Conservation (phyloP, 92 coral and sea anemone genomes). For the Meandrina meandrites region DNA sequence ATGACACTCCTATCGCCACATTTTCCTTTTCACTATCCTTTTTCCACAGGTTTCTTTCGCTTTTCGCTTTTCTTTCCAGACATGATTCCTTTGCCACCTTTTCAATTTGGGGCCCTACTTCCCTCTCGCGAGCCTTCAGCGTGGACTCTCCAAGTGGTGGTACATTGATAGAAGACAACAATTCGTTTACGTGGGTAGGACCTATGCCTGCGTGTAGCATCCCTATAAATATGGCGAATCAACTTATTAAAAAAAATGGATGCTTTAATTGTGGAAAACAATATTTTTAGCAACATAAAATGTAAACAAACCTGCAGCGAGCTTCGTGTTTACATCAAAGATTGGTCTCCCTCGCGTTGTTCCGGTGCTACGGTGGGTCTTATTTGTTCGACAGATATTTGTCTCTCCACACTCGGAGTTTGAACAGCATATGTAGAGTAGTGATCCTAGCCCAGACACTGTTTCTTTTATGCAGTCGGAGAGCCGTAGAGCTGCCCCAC, state of each 20-base stretch:
- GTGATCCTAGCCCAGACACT: conserved; percentile 24
- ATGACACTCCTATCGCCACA: conserved; percentile 12
- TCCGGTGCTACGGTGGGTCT: conserved; percentile 29
- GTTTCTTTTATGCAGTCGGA: conserved; percentile 23
- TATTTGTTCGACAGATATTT: conserved; percentile 31
- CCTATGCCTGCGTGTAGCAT: conserved; percentile 25
- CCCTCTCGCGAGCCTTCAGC: conserved; percentile 10
- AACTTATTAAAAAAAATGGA: conserved; percentile 2
- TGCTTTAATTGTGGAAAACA: conserved; percentile 3
- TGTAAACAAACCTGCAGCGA: conserved; percentile 27
- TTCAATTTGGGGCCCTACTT: conserved; percentile 13
- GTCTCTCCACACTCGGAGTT: conserved; percentile 39
- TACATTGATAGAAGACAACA: conserved; percentile 14
- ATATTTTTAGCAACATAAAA: not conserved
- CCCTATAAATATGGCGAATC: conserved; percentile 1
- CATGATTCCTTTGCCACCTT: conserved; percentile 19
- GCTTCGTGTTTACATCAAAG: conserved; percentile 43
- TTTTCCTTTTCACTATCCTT: conserved; percentile 5
- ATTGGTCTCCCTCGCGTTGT: conserved; percentile 29
- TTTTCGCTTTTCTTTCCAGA: not conserved
- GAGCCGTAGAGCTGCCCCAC: not conserved
- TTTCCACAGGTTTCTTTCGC: not conserved
- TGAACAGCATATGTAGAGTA: conserved; percentile 27
- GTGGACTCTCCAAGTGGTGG: conserved; percentile 6
- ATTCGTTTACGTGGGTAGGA: conserved; percentile 15